Conservation (phyloP, 2,888 invertebrate species). For the Orchesella flavescens region DNA sequence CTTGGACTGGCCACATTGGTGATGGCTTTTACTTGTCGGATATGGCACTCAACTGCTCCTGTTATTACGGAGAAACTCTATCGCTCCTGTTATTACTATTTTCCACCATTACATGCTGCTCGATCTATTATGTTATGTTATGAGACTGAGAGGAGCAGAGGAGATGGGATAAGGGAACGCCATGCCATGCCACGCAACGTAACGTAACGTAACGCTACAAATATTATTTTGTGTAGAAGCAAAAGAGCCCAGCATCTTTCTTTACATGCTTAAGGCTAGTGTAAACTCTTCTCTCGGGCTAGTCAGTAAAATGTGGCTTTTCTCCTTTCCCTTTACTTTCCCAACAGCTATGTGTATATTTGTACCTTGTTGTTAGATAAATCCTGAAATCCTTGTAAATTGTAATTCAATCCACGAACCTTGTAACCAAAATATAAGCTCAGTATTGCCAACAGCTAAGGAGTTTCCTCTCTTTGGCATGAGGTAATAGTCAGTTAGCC, state of each 20-base stretch:
- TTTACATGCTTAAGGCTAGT: not conserved
- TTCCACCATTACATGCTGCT: constrained; percentile 19
- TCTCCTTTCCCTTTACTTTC: not conserved
- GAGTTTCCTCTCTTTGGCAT: too few relatives aligned
- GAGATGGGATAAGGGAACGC: too few relatives aligned
- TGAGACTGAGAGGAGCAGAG: too few relatives aligned
- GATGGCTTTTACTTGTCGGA: constrained; percentile 34
- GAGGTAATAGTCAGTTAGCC: too few relatives aligned
- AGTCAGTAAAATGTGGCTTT: constrained; percentile 37
- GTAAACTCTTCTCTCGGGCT: not conserved
- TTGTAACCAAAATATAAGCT: not conserved
- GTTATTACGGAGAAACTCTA: too few relatives aligned
- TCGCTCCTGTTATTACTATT: constrained; percentile 26
- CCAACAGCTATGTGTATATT: not conserved
- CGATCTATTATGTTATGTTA: too few relatives aligned
- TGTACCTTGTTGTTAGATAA: too few relatives aligned
- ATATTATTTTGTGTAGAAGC: too few relatives aligned
- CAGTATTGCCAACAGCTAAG: not conserved
- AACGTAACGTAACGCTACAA: too few relatives aligned
- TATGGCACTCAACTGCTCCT: constrained; percentile 8
- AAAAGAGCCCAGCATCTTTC: too few relatives aligned
- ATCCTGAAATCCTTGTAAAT: constrained; percentile 46
- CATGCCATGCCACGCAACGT: too few relatives aligned
- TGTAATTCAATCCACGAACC: constrained; percentile 51
- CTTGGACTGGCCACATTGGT: too few relatives aligned